Evolutionary conservation across 2,797 vertebrate species (phyloP), one percentile per base, ranked within the genome.

Genomic region (Parauchenoglanis punctatus): DNA sequence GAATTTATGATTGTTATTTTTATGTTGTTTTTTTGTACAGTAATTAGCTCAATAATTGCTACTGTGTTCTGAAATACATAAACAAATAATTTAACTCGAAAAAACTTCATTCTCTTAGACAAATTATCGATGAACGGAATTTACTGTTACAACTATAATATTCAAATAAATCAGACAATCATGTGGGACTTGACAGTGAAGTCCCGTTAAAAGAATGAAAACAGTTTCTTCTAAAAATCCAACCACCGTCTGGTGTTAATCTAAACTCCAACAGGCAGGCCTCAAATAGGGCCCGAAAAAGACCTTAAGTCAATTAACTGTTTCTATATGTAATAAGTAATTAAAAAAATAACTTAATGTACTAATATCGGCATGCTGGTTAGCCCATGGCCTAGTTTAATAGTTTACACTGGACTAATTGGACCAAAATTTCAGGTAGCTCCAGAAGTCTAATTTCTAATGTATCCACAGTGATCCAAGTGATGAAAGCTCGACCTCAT

Each of bases 401-500:
- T 81, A 44, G 18, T 72, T 72, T 72, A 72, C 40, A 46, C 70
- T 44, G 10, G 35, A 80, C 67, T 81, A 86, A 65, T 81, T 73
- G 49, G 23, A 65, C 67, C 83, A 88, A 65, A 65, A 87, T 40
- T 77, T 83, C 76, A 86, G 88, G 85, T 84, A 83, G 18, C 72
- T 85, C 35, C 75, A 89, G 85, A 72, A 83, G 85, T 87, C 70
- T 67, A 68, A 52, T 87, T 75, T 65, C 49, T 83, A 65, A 85
- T 31, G 31, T n/a, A 80, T 52, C 75, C 49, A 80, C 23, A 1
- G 56, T 58, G 58, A 59, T 73, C 56, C 78, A 80, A 83, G 73
- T 54, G 81, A 85, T 52, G 28, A 87, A 85, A 85, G 5, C 76
- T 86, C 13, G 80, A 31, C 78, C 73, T 40, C 83, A 40, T 49